Conservation (phyloP, 2,113 vertebrate genomes). For the Scomber scombrus region DNA sequence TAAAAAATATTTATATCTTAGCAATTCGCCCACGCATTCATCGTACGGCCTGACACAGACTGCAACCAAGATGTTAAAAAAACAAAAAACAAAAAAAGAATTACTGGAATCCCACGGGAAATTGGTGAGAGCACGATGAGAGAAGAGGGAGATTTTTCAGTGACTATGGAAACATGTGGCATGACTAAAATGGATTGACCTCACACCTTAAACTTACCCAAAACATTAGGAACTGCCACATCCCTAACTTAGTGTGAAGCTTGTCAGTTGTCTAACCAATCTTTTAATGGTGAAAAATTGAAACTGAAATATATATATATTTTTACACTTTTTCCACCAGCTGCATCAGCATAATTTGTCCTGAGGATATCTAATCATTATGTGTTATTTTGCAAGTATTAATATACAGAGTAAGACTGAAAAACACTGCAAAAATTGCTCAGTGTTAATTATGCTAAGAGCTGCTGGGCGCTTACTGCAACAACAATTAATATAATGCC, state of each 20-base stretch:
- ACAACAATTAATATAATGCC: constrained; percentile 22
- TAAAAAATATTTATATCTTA: too few relatives aligned
- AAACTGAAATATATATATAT: background rate
- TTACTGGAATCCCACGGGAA: too few relatives aligned
- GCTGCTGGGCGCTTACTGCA: constrained; percentile 46
- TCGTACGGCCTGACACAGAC: too few relatives aligned
- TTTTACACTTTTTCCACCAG: background rate
- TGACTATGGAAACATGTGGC: background rate
- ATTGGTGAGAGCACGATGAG: too few relatives aligned
- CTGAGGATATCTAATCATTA: constrained; percentile 16
- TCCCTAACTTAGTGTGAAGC: background rate
- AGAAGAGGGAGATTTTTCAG: background rate
- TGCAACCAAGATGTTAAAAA: too few relatives aligned
- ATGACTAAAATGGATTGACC: background rate
- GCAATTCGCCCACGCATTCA: too few relatives aligned
- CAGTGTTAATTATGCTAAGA: constrained; percentile 55
- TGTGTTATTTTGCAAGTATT: constrained; percentile 12
- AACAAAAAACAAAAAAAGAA: too few relatives aligned
- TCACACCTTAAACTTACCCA: background rate
- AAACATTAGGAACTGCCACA: background rate
- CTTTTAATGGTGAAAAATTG: background rate
- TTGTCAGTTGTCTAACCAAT: background rate
- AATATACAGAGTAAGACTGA: constrained; percentile 13
- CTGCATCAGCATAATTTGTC: constrained; percentile 16
- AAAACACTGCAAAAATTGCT: constrained; percentile 25